Percentiles rank a stretch among this genome's conserved stretches.
Evolutionary conservation across 2,113 vertebrate species (phyloP).

Genomic region (Tapirus terrestris): DNA sequence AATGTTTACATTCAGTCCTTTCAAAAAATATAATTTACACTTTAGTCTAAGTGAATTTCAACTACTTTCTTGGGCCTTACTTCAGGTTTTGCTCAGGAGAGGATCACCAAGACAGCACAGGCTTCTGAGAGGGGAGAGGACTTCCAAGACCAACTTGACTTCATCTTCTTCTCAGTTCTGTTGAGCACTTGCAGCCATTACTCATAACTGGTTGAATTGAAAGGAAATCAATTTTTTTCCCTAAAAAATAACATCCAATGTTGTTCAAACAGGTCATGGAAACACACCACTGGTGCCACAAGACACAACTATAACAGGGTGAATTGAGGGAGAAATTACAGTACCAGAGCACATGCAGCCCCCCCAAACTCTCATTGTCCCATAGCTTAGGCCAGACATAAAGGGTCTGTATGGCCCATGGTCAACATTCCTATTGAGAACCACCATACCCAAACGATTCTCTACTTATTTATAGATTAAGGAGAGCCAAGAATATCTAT

Average conservation of each 20-base stretch:
- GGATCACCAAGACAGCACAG: neutral
- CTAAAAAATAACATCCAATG: neutral
- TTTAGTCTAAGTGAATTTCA: conserved; percentile 43
- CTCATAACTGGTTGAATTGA: neutral
- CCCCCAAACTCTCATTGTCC: neutral
- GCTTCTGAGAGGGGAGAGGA: neutral
- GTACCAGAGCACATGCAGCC: neutral
- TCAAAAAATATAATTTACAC: neutral
- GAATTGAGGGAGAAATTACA: neutral
- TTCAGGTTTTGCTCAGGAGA: neutral
- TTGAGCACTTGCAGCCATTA: neutral
- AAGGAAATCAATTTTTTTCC: neutral
- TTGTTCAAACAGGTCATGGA: conserved; percentile 7
- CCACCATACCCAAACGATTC: neutral
- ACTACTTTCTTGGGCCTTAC: neutral
- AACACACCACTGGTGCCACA: neutral
- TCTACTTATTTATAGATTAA: neutral
- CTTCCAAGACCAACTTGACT: neutral
- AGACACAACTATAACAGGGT: neutral
- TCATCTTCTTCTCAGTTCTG: conserved; percentile 22
- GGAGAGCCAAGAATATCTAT: neutral
- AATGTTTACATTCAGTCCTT: neutral
- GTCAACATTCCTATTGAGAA: neutral
- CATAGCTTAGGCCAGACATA: neutral
- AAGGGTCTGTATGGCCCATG: neutral